These are phyloP conservation scores for Tetropium fuscum DNA, from an alignment of 2,888 invertebrate species.

Conservation along the genomic window DNA sequence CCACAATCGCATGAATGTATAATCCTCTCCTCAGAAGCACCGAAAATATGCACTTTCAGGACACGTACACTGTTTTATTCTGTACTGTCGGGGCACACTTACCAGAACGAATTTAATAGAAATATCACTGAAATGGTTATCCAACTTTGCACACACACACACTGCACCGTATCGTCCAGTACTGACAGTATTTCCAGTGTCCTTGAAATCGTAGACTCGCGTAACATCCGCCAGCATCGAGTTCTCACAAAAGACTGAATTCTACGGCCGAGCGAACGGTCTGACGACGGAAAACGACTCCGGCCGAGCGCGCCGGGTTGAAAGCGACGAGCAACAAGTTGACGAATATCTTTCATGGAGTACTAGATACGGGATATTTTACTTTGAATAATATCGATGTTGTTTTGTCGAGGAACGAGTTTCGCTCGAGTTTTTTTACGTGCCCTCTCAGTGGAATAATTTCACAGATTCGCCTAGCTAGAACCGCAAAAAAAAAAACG, in stretches of 20 bases:
- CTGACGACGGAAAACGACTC: slow-evolving; percentile 15
- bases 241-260: slow-evolving; percentile 46
- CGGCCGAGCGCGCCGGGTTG: slow-evolving; percentile 29
- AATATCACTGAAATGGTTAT: slow-evolving; percentile 10
- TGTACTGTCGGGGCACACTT: slow-evolving; percentile 21
- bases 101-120: slow-evolving; percentile 13
- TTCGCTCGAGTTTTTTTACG: slow-evolving; percentile 29
- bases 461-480: slow-evolving; percentile 14
- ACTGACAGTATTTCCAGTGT: slow-evolving; percentile 28
- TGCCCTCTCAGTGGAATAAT: slow-evolving; percentile 6
- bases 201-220: slow-evolving; percentile 41
- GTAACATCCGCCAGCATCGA: slow-evolving; percentile 34
- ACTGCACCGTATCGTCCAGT: slow-evolving; percentile 32
- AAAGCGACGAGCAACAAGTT: slow-evolving; percentile 47
- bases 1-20: slow-evolving; percentile 25
- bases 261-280: slow-evolving; percentile 34
- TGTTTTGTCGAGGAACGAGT: slow-evolving; percentile 42
- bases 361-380: slow-evolving; percentile 37
- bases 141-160: slow-evolving; percentile 7
- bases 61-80: slow-evolving; percentile 11
- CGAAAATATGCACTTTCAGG: slow-evolving; percentile 6
- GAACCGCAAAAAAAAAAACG: slow-evolving; percentile 10
- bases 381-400: slow-evolving; percentile 42
- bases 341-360: slow-evolving; percentile 46
- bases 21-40: slow-evolving; percentile 24